phyloP scores from a whole-genome alignment of 2,888 invertebrate species.

The Notocelia uddmanniana region DNA sequence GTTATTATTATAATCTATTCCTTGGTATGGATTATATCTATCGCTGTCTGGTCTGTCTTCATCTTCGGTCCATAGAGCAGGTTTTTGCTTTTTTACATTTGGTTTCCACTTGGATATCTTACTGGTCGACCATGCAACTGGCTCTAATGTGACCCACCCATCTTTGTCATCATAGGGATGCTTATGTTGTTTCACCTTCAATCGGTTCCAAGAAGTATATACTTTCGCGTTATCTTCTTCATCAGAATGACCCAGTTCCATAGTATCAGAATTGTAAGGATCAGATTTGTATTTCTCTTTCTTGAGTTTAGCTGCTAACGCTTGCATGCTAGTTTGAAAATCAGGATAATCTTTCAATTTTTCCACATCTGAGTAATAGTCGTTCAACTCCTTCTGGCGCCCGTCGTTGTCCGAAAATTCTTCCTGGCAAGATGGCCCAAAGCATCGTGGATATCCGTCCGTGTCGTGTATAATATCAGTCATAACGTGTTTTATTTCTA shows the following conservation, averaged over 20 bases:
- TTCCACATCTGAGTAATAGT: conserved; percentile 86
- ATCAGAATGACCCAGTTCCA: conserved; percentile 59
- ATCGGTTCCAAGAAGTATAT: conserved; percentile 80
- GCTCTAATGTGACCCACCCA: conserved; percentile 92
- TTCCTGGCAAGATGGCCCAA: conserved; percentile 79
- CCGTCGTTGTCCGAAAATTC: conserved; percentile 66
- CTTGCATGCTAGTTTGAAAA: conserved; percentile 72
- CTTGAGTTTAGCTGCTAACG: conserved; percentile 79
- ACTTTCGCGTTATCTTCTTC: conserved; percentile 68
- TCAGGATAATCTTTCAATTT: conserved; percentile 81
- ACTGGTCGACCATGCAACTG: conserved; percentile 92
- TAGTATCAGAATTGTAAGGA: conserved; percentile 54
- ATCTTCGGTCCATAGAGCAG: conserved; percentile 73
- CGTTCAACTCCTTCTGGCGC: conserved; percentile 86
- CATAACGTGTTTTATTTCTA: conserved; percentile 75
- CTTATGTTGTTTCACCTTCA: conserved; percentile 84
- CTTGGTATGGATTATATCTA: conserved; percentile 60
- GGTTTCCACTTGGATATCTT: conserved; percentile 93
- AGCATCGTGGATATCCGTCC: conserved; percentile 72
- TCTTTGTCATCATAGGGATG: conserved; percentile 89
- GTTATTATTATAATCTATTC: conserved; percentile 63
- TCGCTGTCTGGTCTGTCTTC: conserved; percentile 52
- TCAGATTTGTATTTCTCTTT: conserved; percentile 73
- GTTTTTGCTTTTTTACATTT: conserved; percentile 84
- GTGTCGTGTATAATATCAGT: conserved; percentile 76